Conservation (phyloP, 92 coral and sea anemone species). For the Phenganax subtilis region DNA sequence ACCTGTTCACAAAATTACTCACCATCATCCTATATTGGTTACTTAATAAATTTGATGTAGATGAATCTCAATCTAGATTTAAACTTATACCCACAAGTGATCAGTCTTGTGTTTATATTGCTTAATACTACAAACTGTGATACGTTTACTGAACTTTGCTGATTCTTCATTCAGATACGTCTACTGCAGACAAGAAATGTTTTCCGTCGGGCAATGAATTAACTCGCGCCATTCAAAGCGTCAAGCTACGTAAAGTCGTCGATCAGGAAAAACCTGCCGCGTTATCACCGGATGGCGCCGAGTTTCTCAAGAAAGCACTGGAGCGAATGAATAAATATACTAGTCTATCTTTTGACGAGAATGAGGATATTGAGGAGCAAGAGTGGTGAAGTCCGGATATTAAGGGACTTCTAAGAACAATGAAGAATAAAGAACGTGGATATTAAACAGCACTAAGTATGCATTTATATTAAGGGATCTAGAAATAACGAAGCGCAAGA, state of each 20-base stretch:
- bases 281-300: slow-evolving; percentile 32
- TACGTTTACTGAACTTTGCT: background rate
- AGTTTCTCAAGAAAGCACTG: slow-evolving; percentile 26
- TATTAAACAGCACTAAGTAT: too few relatives aligned
- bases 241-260: slow-evolving; percentile 25
- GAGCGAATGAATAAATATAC: slow-evolving; percentile 38
- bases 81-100: too few relatives aligned
- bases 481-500: too few relatives aligned
- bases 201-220: slow-evolving; percentile 26
- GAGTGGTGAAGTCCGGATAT: slow-evolving; percentile 25
- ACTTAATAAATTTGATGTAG: too few relatives aligned
- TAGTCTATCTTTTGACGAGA: slow-evolving; percentile 20
- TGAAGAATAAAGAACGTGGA: background rate
- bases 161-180: background rate
- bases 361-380: slow-evolving; percentile 20
- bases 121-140: too few relatives aligned
- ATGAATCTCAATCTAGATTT: too few relatives aligned
- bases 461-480: too few relatives aligned
- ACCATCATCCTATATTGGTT: too few relatives aligned
- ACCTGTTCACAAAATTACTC: too few relatives aligned
- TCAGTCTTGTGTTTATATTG: too few relatives aligned
- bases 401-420: background rate
- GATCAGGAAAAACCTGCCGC: slow-evolving; percentile 19
- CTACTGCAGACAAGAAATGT: slow-evolving; percentile 1
- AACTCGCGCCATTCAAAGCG: slow-evolving; percentile 36